These are phyloP conservation scores for Carollia perspicillata DNA, from an alignment of 2,113 vertebrate species.

Conservation along the genomic window DNA sequence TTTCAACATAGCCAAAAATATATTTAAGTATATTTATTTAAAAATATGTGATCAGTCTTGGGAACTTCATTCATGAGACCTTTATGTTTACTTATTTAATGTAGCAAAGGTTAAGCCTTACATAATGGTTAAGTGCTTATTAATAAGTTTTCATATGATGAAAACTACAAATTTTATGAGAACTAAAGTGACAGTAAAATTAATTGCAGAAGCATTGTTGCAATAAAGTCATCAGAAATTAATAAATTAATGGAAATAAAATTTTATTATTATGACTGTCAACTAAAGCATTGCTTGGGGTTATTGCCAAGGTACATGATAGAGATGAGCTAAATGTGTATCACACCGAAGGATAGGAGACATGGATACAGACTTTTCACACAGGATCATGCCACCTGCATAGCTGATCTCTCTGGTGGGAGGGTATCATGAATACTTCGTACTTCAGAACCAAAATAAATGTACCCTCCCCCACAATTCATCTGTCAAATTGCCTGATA, in stretches of 20 bases:
- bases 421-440: not conserved
- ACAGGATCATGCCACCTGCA: not conserved
- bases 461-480: not conserved
- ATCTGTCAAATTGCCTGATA: not conserved
- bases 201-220: not conserved
- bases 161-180: constrained; percentile 35
- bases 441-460: constrained; percentile 40
- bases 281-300: not conserved
- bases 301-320: constrained; percentile 3
- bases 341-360: not conserved
- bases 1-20: constrained; percentile 4
- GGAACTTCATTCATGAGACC: not conserved
- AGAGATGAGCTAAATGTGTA: not conserved
- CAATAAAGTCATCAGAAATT: constrained; percentile 43
- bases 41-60: not conserved
- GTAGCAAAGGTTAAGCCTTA: not conserved
- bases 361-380: not conserved
- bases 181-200: constrained; percentile 39
- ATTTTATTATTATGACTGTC: constrained; percentile 58
- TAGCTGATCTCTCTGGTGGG: not conserved
- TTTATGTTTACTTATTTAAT: not conserved
- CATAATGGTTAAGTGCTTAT: not conserved
- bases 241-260: constrained; percentile 58
- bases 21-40: not conserved
- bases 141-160: not conserved